Percentiles rank a stretch among this genome's conserved stretches.
phyloP scores from a whole-genome alignment of 1,140 invertebrate genomes.

The Bathynomus jamesi region DNA sequence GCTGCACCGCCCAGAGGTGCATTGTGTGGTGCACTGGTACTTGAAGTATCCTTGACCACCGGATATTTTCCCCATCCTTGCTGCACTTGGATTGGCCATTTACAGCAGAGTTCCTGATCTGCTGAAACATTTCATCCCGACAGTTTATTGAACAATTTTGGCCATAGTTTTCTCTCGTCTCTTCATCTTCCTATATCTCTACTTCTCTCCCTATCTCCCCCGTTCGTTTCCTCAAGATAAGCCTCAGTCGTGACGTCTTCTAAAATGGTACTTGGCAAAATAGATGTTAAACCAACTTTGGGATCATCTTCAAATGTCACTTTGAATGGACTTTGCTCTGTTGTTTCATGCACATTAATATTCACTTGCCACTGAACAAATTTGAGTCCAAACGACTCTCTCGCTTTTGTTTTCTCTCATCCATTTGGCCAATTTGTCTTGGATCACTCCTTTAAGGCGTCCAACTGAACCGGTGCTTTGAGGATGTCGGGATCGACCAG shows the following conservation, averaged over 20 bases:
- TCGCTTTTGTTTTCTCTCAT: constrained; percentile 6
- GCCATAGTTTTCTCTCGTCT: too few relatives aligned
- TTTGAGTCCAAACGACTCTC: neutral
- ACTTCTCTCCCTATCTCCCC: too few relatives aligned
- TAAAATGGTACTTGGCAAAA: constrained; percentile 6
- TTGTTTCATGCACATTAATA: constrained; percentile 4
- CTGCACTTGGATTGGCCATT: too few relatives aligned
- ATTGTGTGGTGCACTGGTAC: too few relatives aligned
- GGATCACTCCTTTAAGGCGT: neutral
- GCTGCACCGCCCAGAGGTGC: too few relatives aligned
- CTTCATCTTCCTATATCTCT: too few relatives aligned
- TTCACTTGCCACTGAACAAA: constrained; percentile 13
- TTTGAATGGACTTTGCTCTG: constrained; percentile 4
- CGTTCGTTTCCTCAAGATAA: constrained; percentile 9
- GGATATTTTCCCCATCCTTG: too few relatives aligned
- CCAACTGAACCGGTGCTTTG: neutral
- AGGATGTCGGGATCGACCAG: constrained; percentile 6
- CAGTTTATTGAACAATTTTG: too few relatives aligned
- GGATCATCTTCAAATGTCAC: neutral
- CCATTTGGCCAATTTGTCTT: neutral
- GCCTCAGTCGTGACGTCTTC: neutral
- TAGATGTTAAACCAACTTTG: constrained; percentile 2
- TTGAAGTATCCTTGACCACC: too few relatives aligned
- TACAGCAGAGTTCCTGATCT: too few relatives aligned
- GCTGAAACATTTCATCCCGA: too few relatives aligned